Evolutionary conservation across 1,140 invertebrate species (phyloP), one percentile per base, ranked within the genome.

Genomic region (Diabrotica virgifera): DNA sequence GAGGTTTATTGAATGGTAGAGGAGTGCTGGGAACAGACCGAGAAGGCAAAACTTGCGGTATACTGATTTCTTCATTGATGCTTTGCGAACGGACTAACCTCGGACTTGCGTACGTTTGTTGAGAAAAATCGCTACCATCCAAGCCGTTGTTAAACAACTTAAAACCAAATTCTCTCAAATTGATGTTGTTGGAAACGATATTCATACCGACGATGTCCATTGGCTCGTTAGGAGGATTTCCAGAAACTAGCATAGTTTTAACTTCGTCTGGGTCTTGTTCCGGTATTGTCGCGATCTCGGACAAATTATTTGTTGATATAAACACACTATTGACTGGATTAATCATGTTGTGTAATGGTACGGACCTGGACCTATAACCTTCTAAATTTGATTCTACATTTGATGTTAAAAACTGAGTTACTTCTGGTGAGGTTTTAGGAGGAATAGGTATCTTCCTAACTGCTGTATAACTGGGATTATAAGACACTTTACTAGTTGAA

Each of bases 331-430:
- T 52, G 5, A 62, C 54, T 5, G 60, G 76, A 71, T 77, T 79
- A 9, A 81, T 78, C 85, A 87, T 87, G 59, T 85, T 83, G 70
- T 88, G 85, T n/a, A 90, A 75, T 0, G 90, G 90, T 24, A 91
- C 90, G 0, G 89, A 91, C 71, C 90, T 89, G 5, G 89, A 90
- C 52, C 90, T 82, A 67, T 85, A 86, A 4, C n/a, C 51, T 52
- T 50, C 60, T 54, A 61, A 38, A 61, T 80, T 78, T 13, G 75
- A 75, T 70, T 36, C 76, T 53, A 62, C 76, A 73, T 50, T n/a
- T 77, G 75, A 57, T 81, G 82, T 78, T 71, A 85, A 82, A 62
- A 86, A 82, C 66, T 81, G 80, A 67, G 82, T 83, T 5, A 85
- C 80, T 74, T 85, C 83, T 58, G 80, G 80, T 4, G 81, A 81